Conservation (phyloP, 2,113 vertebrate species). For the Phylloscopus trochilus region DNA sequence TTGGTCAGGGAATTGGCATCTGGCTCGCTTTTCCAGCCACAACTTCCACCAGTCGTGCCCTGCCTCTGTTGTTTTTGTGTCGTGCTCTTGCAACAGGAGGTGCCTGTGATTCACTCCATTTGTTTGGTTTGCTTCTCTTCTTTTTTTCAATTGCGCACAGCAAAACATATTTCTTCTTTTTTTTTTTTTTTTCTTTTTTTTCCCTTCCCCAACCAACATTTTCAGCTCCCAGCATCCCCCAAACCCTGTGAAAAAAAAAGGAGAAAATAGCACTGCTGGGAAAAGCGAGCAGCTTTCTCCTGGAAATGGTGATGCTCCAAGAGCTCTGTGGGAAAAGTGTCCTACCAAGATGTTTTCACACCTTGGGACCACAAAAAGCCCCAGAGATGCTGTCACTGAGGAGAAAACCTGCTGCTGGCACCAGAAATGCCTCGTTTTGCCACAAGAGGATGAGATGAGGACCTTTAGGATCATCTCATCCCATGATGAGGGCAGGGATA, state of each 20-base stretch:
- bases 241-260: not conserved
- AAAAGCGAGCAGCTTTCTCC: constrained; percentile 58
- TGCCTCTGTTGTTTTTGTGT: not conserved
- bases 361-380: not conserved
- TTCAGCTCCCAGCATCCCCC: not conserved
- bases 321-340: constrained; percentile 32
- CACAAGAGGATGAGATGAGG: not conserved
- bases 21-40: not conserved
- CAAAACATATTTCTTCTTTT: not conserved
- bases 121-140: constrained; percentile 17
- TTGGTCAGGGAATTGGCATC: not conserved
- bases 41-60: not conserved
- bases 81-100: not conserved
- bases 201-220: not conserved
- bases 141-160: not conserved
- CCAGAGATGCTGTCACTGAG: not conserved
- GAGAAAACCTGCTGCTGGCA: not conserved
- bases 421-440: not conserved
- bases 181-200: not conserved
- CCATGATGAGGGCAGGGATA: not conserved
- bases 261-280: constrained; percentile 26
- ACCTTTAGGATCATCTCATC: not conserved
- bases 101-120: constrained; percentile 20
- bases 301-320: constrained; percentile 55
- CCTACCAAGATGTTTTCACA: constrained; percentile 2